Evolutionary conservation across 1,140 invertebrate species (phyloP), one percentile per base, ranked within the genome.

Genomic region (Rhopalosiphum maidis): DNA sequence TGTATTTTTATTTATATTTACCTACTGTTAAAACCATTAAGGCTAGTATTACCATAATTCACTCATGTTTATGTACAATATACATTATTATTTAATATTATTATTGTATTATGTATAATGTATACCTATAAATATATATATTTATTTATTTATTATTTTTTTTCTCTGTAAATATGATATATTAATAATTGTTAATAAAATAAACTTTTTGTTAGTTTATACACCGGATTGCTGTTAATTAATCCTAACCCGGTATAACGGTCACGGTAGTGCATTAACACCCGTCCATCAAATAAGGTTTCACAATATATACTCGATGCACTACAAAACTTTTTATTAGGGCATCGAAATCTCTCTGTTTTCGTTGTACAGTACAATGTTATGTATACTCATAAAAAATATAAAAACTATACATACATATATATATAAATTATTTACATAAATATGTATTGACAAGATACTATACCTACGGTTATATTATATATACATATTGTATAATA

Each of bases 1-100:
- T 48, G 30, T 88, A 46, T 88, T 25, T 88, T 46, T 86, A 88
- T 88, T 88, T 88, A 88, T 86, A 88, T 51, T 88, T 88, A 41
- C 3, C 41, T 41, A 88, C 30, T 88, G 86, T 88, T 88, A 23
- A 85, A 43, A 85, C 83, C 83, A 43, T 85, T 85, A 85, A 85
- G 22, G 83, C 25, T 43, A 85, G 83, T 9, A 41, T 85, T 85
- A 85, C 83, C 83, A 85, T 41, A 85, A 85, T 43, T 85, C 37
- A 85, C 60, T 77, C 60, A 77, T 77, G 60, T 77, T 77, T 77
- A n/a, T 77, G 60, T 77, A 85, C 83, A 85, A 23, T 83, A 23
- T 83, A 18, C n/a, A 37, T 83, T 83, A 37, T 83, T 35, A 83
- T 83, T 35, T 83, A 37, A 37, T 83, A 83, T 83, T 83, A 83